Conservation (phyloP, 1,140 invertebrate species). For the Drosophila kanapiae region DNA sequence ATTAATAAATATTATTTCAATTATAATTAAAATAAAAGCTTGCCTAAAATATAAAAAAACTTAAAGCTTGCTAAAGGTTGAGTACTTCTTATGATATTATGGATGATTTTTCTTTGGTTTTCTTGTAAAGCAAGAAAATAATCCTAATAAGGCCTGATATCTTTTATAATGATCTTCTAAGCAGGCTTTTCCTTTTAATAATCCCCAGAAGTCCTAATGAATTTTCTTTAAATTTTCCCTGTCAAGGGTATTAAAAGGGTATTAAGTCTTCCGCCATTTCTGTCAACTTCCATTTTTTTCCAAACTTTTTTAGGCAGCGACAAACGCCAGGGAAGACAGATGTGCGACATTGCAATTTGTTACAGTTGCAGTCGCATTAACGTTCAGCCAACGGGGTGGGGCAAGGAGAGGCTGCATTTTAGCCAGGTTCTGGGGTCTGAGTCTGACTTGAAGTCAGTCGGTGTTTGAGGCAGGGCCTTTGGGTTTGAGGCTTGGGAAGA, state of each 20-base stretch:
- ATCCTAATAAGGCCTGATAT: too few species aligned
- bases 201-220: neutral
- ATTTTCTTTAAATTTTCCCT: neutral
- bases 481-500: slow-evolving; percentile 50
- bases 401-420: slow-evolving; percentile 23
- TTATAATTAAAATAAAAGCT: too few species aligned
- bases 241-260: slow-evolving; percentile 16
- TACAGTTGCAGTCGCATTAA: slow-evolving; percentile 82
- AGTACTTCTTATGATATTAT: neutral
- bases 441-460: slow-evolving; percentile 8
- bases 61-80: neutral
- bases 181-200: neutral
- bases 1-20: neutral
- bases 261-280: neutral
- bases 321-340: slow-evolving; percentile 77
- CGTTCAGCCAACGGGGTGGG: slow-evolving; percentile 40
- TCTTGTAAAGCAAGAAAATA: too few species aligned
- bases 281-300: slow-evolving; percentile 14
- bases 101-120: too few species aligned
- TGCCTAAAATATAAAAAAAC: neutral
- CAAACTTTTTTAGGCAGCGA: slow-evolving; percentile 47
- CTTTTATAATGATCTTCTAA: too few species aligned
- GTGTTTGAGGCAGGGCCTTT: slow-evolving; percentile 16
- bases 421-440: slow-evolving; percentile 22
- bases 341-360: slow-evolving; percentile 83